Evolutionary conservation across 2,797 vertebrate genomes (phyloP), one percentile per base, ranked within the genome.

Genomic region (Pteronotus mesoamericanus): DNA sequence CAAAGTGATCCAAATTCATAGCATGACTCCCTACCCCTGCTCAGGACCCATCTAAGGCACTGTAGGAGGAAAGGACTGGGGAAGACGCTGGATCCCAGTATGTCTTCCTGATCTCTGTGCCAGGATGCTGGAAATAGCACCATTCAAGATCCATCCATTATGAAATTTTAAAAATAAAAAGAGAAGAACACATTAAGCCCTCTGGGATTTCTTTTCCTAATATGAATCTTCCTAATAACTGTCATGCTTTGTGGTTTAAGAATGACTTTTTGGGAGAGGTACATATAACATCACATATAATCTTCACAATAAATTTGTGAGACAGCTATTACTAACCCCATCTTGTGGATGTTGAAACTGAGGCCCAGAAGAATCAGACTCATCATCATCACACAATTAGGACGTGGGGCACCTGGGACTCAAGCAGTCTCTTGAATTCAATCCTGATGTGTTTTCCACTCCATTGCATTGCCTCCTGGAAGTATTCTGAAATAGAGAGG

Each of bases 131-230:
- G 34, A 66, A 94, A 86, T 4, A 48, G 24, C 6, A 9, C 16
- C 44, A 32, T 46, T 18, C n/a, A 55, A 75, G 24, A 84, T 5
- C 37, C n/a, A n/a, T 16, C 51, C 48, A 0, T 64, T 53, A 6
- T 15, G 29, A 32, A 12, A 78, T 69, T 74, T 68, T 55, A 84
- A 88, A 93, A 95, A 86, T 39, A 29, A 86, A 64, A 74, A 77
- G n/a, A 77, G 16, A 79, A 64, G 74, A 80, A 18, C 24, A 10
- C 6, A 32, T 66, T 83, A 19, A 69, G 69, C 34, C 29, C 32
- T 74, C 72, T 16, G 5, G n/a, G 22, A 16, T 66, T 82, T 85
- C 48, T 95, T 87, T 90, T 59, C 53, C 15, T 86, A 48, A 87
- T 48, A 55, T 5, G 59, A 72, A 48, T 39, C 5, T 69, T 87